phyloP scores from a whole-genome alignment of 2,113 vertebrate genomes.

The Acanthisitta chloris region DNA sequence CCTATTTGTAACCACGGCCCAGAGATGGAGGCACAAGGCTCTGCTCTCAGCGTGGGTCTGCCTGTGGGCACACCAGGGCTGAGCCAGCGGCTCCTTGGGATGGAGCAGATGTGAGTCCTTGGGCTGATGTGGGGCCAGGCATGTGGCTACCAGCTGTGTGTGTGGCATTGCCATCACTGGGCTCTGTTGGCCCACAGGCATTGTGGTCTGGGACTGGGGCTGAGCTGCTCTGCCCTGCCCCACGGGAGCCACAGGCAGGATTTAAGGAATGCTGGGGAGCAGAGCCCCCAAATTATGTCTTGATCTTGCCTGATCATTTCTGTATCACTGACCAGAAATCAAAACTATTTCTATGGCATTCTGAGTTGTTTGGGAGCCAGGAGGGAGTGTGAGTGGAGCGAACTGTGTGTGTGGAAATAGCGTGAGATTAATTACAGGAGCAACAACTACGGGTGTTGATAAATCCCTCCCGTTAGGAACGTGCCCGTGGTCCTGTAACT shows the following conservation, averaged over 20 bases:
- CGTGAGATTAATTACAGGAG: conserved; percentile 35
- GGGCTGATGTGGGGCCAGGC: not conserved
- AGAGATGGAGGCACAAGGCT: not conserved
- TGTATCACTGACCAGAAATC: not conserved
- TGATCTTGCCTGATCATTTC: not conserved
- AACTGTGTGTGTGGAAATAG: not conserved
- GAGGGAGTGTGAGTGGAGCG: not conserved
- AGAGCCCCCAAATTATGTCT: not conserved
- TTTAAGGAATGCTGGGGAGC: not conserved
- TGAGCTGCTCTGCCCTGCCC: not conserved
- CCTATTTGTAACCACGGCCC: not conserved
- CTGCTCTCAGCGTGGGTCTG: too few species aligned
- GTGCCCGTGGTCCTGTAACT: not conserved
- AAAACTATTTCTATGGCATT: not conserved
- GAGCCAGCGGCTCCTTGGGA: not conserved
- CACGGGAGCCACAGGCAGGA: fast-evolving
- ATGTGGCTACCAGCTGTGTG: fast-evolving
- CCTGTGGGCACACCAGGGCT: fast-evolving
- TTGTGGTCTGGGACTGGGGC: fast-evolving
- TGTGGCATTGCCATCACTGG: fast-evolving
- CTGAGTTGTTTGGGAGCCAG: not conserved
- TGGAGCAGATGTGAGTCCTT: fast-evolving
- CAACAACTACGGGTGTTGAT: not conserved
- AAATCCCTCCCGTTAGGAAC: conserved; percentile 22
- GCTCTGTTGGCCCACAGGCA: fast-evolving